Conservation (phyloP, 2,113 vertebrate genomes). For the Muscicapa adusta region DNA sequence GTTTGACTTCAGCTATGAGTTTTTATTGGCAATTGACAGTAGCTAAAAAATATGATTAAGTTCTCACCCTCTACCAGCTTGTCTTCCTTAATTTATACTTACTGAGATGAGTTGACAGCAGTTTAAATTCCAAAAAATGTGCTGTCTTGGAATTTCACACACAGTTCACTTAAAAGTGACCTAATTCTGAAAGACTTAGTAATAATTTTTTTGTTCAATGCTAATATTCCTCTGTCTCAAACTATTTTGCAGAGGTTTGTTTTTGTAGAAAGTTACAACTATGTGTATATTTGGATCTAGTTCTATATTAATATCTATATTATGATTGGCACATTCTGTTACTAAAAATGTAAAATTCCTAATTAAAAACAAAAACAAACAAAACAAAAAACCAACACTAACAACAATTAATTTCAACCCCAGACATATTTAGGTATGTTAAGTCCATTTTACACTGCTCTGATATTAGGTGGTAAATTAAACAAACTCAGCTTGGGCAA, state of each 20-base stretch:
- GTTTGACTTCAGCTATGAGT: slow-evolving; percentile 13
- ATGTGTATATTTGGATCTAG: background rate
- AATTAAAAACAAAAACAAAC: background rate
- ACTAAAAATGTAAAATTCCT: background rate
- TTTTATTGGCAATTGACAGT: slow-evolving; percentile 45
- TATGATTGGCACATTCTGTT: background rate
- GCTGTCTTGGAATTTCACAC: background rate
- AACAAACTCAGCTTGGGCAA: background rate
- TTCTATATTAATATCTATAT: background rate
- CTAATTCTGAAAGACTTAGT: background rate
- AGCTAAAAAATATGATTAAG: slow-evolving; percentile 42
- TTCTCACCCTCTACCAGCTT: slow-evolving; percentile 22
- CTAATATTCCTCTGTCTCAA: background rate
- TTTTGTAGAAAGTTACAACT: background rate
- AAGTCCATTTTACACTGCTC: background rate
- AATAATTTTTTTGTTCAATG: background rate
- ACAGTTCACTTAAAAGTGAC: slow-evolving; percentile 13
- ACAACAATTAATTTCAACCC: background rate
- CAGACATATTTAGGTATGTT: background rate
- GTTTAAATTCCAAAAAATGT: background rate
- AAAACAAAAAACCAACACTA: background rate
- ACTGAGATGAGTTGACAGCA: background rate
- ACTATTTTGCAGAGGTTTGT: background rate
- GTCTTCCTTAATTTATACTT: slow-evolving; percentile 50
- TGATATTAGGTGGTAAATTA: background rate